These are phyloP conservation scores for Zelostemma sp. DNA, from an alignment of 1,140 invertebrate genomes.

Conservation along the genomic window DNA sequence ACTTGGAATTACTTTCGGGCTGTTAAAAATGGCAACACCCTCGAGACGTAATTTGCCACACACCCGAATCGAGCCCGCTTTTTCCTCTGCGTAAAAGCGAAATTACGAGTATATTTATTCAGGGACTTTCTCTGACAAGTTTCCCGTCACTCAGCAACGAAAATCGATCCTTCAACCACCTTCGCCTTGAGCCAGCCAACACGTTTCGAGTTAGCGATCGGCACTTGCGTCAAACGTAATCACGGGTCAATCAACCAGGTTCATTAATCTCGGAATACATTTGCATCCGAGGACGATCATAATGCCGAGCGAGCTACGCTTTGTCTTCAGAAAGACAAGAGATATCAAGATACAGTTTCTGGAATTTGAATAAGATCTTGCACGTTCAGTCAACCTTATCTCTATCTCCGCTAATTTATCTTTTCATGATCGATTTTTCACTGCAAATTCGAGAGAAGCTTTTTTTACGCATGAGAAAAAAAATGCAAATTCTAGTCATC, in stretches of 20 bases:
- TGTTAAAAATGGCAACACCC: too few relatives aligned
- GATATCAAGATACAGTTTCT: constrained; percentile 18
- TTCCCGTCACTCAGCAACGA: constrained; percentile 46
- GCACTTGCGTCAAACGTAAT: constrained; percentile 26
- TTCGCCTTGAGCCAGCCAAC: constrained; percentile 24
- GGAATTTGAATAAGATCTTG: constrained; percentile 4
- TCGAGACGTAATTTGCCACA: too few relatives aligned
- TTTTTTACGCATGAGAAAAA: too few relatives aligned
- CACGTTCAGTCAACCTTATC: too few relatives aligned
- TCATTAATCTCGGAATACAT: constrained; percentile 32
- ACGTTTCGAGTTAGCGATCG: constrained; percentile 18
- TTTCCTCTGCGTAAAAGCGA: constrained; percentile 27
- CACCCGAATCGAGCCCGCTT: too few relatives aligned
- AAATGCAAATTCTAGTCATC: constrained; percentile 17
- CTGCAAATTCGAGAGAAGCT: too few relatives aligned
- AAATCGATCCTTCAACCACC: constrained; percentile 47
- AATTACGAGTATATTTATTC: constrained; percentile 58
- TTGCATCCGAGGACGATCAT: constrained; percentile 18
- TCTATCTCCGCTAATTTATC: too few relatives aligned
- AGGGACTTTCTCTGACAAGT: constrained; percentile 40
- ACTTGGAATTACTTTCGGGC: too few relatives aligned
- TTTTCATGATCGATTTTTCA: too few relatives aligned
- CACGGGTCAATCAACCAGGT: constrained; percentile 26
- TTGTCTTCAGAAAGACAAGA: constrained; percentile 17
- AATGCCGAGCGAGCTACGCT: constrained; percentile 21